Conservation (phyloP, 2,888 invertebrate genomes). For the Uloborus plumipes region DNA sequence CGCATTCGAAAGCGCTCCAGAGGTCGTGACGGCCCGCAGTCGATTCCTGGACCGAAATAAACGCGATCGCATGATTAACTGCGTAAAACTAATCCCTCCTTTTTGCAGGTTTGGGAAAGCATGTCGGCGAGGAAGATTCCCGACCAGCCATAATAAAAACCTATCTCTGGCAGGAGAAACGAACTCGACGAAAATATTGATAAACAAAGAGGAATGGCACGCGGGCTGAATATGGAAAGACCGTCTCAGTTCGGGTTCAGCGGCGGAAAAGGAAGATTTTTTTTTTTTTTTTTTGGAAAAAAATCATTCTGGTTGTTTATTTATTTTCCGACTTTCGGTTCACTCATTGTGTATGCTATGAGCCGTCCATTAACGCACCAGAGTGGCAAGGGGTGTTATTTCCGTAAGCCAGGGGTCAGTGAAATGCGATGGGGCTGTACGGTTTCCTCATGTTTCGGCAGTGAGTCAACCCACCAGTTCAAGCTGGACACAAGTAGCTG, state of each 20-base stretch:
- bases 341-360: no score
- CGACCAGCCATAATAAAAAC: no score
- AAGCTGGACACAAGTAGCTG: no score
- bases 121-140: no score
- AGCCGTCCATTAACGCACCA: conserved; percentile 22
- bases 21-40: no score
- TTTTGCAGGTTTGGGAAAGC: background rate
- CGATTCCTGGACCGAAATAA: conserved; percentile 26
- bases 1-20: no score
- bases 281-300: conserved; percentile 2
- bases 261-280: conserved; percentile 7
- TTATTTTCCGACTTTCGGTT: no score
- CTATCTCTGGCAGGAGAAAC: no score
- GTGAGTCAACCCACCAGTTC: background rate
- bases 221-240: conserved; percentile 37
- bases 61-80: conserved; percentile 52
- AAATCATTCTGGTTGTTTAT: no score
- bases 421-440: background rate
- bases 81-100: conserved; percentile 55
- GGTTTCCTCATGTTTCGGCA: conserved; percentile 11
- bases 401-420: conserved; percentile 45
- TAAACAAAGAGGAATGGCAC: conserved; percentile 35
- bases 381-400: conserved; percentile 15
- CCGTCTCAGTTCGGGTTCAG: no score
- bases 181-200: background rate